Percentiles rank a stretch among this genome's conserved stretches.
Evolutionary conservation across 92 coral and sea anemone species (phyloP).

Genomic region (Galaxea fascicularis): DNA sequence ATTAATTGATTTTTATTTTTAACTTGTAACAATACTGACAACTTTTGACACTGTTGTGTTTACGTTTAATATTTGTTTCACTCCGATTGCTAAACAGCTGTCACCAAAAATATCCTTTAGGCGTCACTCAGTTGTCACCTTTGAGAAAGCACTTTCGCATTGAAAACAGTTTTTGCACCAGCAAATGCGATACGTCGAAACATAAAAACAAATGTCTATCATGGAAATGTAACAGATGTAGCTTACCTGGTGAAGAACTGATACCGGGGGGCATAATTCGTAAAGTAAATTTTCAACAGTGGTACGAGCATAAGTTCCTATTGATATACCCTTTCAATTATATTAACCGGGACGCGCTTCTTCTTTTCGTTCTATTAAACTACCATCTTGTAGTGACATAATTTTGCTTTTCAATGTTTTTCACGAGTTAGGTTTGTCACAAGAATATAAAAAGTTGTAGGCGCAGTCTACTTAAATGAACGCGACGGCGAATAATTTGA

Average conservation of each 20-base stretch:
- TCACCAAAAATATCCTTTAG: constrained; percentile 2
- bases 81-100: constrained; percentile 26
- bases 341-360: background rate
- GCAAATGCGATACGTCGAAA: background rate
- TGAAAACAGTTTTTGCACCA: background rate
- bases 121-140: constrained; percentile 8
- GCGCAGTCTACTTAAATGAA: background rate
- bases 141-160: background rate
- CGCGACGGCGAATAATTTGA: background rate
- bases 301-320: background rate
- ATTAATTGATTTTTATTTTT: background rate
- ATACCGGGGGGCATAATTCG: background rate
- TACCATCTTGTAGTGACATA: background rate
- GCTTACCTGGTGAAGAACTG: background rate
- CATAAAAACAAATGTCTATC: background rate
- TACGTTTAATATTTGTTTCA: constrained; percentile 13
- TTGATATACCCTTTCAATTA: background rate
- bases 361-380: background rate
- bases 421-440: background rate
- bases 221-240: background rate
- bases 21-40: constrained; percentile 1
- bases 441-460: background rate
- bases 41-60: constrained; percentile 22
- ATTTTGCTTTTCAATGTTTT: background rate
- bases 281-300: background rate